phyloP scores from a whole-genome alignment of 2,113 vertebrate genomes.

The Nothoprocta pentlandii region DNA sequence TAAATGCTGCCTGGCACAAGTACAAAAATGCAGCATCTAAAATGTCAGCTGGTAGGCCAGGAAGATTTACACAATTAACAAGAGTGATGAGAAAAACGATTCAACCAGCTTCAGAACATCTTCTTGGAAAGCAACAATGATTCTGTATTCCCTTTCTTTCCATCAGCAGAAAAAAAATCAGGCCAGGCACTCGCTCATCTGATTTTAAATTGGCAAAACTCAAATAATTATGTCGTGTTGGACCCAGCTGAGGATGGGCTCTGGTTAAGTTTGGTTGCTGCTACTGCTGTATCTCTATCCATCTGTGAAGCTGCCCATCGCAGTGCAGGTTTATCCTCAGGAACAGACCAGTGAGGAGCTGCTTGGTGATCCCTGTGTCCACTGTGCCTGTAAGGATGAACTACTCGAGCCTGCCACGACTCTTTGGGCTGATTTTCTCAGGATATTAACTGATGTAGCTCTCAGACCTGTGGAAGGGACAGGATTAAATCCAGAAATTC shows the following conservation, averaged over 20 bases:
- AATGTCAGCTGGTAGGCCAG: slow-evolving; percentile 40
- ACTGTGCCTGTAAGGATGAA: not conserved
- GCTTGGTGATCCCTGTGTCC: not conserved
- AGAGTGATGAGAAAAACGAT: slow-evolving; percentile 9
- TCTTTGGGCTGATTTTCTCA: not conserved
- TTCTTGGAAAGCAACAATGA: slow-evolving; percentile 8
- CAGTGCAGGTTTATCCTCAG: not conserved
- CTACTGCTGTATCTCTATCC: not conserved
- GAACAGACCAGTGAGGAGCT: not conserved
- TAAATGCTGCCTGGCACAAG: slow-evolving; percentile 56
- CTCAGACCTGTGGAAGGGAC: not conserved
- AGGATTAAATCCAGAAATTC: slow-evolving; percentile 25
- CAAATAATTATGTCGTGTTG: not conserved
- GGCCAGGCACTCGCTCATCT: not conserved
- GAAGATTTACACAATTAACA: slow-evolving; percentile 35
- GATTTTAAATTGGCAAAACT: not conserved
- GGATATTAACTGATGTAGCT: not conserved
- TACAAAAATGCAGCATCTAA: slow-evolving; percentile 68
- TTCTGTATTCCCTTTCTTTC: not conserved
- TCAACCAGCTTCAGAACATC: slow-evolving; percentile 5
- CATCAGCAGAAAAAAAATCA: not conserved
- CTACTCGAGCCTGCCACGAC: not conserved
- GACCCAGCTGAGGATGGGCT: not conserved
- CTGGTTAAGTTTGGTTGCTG: not conserved
- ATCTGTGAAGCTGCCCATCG: not conserved